Conservation (phyloP, 2,113 vertebrate species). For the Vulpes vulpes region DNA sequence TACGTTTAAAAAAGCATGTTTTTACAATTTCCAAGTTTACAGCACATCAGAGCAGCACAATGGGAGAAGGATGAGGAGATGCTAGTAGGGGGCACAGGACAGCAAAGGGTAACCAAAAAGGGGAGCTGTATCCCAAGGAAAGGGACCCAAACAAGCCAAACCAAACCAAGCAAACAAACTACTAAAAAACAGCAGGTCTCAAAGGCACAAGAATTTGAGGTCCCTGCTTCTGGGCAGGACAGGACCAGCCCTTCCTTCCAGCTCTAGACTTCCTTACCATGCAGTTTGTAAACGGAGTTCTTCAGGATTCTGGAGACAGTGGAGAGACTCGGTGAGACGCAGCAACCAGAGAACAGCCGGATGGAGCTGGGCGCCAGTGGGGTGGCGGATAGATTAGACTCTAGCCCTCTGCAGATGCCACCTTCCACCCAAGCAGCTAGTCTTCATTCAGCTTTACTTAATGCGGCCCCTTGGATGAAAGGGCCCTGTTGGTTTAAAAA, state of each 20-base stretch:
- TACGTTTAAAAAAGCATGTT: background rate
- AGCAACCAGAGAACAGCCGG: accelerated
- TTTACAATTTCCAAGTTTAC: background rate
- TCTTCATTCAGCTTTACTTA: background rate
- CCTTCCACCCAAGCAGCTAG: background rate
- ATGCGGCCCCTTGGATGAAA: background rate
- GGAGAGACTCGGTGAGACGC: background rate
- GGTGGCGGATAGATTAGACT: background rate
- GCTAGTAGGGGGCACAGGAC: background rate
- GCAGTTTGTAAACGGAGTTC: background rate
- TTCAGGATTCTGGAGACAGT: background rate
- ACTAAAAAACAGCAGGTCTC: background rate
- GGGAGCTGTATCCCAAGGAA: background rate
- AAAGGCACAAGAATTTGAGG: background rate
- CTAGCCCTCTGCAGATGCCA: background rate
- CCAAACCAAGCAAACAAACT: background rate
- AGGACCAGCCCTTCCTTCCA: background rate
- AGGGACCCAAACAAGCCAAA: background rate
- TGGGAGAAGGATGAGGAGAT: background rate
- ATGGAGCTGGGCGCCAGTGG: background rate
- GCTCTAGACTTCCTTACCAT: background rate
- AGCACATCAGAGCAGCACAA: background rate
- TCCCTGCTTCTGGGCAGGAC: background rate
- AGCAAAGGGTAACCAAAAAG: background rate
- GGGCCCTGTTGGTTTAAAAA: background rate